phyloP scores from a whole-genome alignment of 64 coral and sea anemone species.

The Montipora sp. region DNA sequence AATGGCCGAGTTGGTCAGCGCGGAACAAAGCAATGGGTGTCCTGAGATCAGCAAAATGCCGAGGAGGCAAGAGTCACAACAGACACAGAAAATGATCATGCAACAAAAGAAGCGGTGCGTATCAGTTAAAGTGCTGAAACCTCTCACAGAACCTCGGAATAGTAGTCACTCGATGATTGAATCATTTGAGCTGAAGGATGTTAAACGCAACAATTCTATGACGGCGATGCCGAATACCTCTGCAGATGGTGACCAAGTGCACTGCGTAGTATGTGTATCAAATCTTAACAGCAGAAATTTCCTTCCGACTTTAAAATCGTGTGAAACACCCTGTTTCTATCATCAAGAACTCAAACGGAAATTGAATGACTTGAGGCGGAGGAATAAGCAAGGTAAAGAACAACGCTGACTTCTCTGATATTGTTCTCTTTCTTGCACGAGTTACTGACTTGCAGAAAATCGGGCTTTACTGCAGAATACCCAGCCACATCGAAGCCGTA shows the following conservation, averaged over 20 bases:
- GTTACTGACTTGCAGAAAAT: too few species aligned
- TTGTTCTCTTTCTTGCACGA: too few species aligned
- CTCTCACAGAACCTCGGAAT: background rate
- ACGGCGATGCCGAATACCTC: background rate
- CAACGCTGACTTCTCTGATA: background rate
- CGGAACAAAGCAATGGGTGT: background rate
- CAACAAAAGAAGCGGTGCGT: background rate
- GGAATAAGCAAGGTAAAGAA: background rate
- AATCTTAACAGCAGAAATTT: constrained; percentile 39
- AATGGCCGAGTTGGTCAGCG: background rate
- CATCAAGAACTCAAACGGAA: background rate
- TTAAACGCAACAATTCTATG: background rate
- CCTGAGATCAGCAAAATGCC: background rate
- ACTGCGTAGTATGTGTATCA: background rate
- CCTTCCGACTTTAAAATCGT: background rate
- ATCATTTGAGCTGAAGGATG: background rate
- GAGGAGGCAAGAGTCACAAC: background rate
- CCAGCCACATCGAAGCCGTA: too few species aligned
- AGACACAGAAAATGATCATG: background rate
- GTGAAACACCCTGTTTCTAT: background rate
- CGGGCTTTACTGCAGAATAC: too few species aligned
- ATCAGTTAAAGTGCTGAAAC: background rate
- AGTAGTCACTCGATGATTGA: background rate
- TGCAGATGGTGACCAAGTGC: background rate
- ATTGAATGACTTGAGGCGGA: background rate